Base-by-base conservation (phyloP, 2,797 vertebrate species). In the Molossus molossus region DNA sequence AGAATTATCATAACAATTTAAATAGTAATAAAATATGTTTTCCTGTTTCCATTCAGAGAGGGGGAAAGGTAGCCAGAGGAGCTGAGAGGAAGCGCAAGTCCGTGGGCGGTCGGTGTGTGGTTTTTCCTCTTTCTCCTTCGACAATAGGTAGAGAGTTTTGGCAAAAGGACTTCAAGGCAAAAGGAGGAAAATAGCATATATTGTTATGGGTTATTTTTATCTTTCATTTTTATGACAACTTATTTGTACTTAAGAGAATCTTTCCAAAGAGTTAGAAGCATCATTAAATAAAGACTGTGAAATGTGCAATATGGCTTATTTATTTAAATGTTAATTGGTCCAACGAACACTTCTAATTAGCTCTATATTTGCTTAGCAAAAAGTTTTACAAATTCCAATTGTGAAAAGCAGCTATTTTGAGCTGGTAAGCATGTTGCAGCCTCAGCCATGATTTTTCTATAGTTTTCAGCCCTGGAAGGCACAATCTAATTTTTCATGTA, bases 271-370 rank as follows among this genome's bases (percentile, higher is more conserved):
- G 99, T 99, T 99, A 99, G 99, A 99, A 99, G 99, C 99, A 99
- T 99, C 99, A 99, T 99, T 99, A 99, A 99, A 99, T 99, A 99
- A 99, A 99, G 99, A 99, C 99, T 98, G 99, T 99, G 98, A 99
- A 99, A 99, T 99, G 99, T 99, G 99, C 99, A 99, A 99, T 99
- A 99, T 99, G 99, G 99, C 99, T 99, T 99, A 99, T 99, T 99
- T 99, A 99, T 99, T 99, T 99, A 99, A 99, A 99, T 99, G 98
- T 99, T 99, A 99, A 99, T 99, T 99, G 98, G 99, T 99, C 98
- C 99, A 99, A 99, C 99, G 99, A 99, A 99, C 98, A 99, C 99
- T 98, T 99, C 99, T 99, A 99, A 99, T 99, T 99, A 99, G 99
- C 99, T 99, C 98, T 99, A 99, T 99, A 99, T 99, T 99, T 99